Conservation (phyloP, 2,113 vertebrate species). For the Gorsachius goisagi region DNA sequence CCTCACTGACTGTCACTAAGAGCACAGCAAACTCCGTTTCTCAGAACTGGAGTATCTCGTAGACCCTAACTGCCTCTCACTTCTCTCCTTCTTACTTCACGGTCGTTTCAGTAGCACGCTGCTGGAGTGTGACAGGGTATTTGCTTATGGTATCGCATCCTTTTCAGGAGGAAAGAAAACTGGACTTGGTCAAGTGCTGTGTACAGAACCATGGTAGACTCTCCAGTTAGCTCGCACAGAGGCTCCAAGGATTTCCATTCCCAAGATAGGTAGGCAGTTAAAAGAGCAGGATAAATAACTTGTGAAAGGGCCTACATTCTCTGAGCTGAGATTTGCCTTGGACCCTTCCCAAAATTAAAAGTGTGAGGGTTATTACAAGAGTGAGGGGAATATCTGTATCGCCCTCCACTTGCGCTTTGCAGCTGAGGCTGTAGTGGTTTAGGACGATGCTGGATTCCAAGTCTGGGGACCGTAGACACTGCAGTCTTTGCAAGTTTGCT, state of each 20-base stretch:
- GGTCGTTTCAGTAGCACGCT: neutral
- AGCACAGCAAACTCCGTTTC: neutral
- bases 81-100: neutral
- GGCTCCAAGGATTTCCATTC: neutral
- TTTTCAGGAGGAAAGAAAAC: neutral
- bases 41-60: neutral
- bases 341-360: neutral
- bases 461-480: neutral
- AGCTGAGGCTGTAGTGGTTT: neutral
- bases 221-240: neutral
- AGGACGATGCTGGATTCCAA: neutral
- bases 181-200: neutral
- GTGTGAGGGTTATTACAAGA: neutral
- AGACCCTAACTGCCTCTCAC: neutral
- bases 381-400: neutral
- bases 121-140: neutral
- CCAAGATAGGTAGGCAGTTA: neutral
- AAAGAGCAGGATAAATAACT: neutral
- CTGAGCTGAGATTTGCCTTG: neutral
- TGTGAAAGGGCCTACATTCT: neutral
- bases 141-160: neutral
- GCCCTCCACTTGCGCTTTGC: neutral
- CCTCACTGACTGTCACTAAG: fast-evolving
- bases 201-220: neutral
- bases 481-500: neutral